phyloP scores from a whole-genome alignment of 2,113 vertebrate species.

The Psettodes erumei region DNA sequence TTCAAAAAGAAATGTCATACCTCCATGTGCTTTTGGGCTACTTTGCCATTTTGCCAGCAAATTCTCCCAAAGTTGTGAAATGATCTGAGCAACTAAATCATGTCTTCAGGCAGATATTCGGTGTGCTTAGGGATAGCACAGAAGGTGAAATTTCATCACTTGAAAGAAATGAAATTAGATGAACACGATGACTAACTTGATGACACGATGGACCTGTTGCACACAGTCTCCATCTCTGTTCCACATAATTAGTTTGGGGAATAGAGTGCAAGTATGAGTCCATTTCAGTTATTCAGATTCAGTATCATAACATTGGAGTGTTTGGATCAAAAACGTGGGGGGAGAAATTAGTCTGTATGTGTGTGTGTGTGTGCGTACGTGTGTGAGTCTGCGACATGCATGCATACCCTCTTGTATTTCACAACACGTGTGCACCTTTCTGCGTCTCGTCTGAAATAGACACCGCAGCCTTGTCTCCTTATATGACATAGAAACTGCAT shows the following conservation, averaged over 20 bases:
- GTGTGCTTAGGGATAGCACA: slow-evolving; percentile 7
- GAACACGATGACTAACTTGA: slow-evolving; percentile 31
- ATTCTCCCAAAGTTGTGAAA: slow-evolving; percentile 43
- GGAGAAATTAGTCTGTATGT: neutral
- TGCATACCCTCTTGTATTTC: slow-evolving; percentile 10
- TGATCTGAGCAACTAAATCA: slow-evolving; percentile 39
- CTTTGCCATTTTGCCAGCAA: neutral
- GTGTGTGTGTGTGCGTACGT: neutral
- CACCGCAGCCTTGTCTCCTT: slow-evolving; percentile 37
- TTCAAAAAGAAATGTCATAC: slow-evolving; percentile 19
- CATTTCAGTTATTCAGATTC: slow-evolving; percentile 35
- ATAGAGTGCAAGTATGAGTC: slow-evolving; percentile 30
- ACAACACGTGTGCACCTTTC: slow-evolving; percentile 20
- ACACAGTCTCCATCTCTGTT: slow-evolving; percentile 28
- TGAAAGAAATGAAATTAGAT: slow-evolving; percentile 44
- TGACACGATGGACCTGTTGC: slow-evolving; percentile 36
- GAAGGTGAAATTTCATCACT: slow-evolving; percentile 16
- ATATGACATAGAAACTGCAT: slow-evolving; percentile 49
- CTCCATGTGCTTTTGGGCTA: neutral
- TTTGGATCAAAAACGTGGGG: slow-evolving; percentile 13
- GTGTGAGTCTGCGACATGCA: slow-evolving; percentile 1
- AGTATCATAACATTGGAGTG: slow-evolving; percentile 7
- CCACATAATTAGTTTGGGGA: slow-evolving; percentile 49
- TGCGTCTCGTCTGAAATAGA: slow-evolving; percentile 34
- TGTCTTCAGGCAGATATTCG: slow-evolving; percentile 17